Conservation (phyloP, 1,140 invertebrate species). For the Cyrtorhinus lividipennis region DNA sequence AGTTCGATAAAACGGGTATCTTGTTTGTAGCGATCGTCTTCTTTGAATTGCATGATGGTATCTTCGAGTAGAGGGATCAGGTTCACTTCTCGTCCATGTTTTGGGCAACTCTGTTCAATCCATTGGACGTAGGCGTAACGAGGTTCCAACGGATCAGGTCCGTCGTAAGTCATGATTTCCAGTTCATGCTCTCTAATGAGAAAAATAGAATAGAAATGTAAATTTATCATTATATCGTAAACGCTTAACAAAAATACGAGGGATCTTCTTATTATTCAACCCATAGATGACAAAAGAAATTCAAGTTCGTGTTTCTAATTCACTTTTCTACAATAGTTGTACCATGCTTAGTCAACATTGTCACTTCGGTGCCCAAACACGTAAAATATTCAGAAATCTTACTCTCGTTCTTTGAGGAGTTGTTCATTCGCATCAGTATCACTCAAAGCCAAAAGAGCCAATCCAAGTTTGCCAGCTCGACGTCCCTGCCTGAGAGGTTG, state of each 20-base stretch:
- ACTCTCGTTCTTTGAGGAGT: constrained; percentile 41
- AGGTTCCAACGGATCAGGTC: constrained; percentile 68
- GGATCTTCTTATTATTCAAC: too few species aligned
- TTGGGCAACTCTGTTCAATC: constrained; percentile 80
- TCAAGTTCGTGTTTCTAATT: too few species aligned
- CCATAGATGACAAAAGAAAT: too few species aligned
- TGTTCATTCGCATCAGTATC: constrained; percentile 40
- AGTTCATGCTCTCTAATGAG: constrained; percentile 58
- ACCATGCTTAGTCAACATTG: too few species aligned
- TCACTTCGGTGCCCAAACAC: too few species aligned
- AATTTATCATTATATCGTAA: not conserved
- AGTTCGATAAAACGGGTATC: constrained; percentile 67
- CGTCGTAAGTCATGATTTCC: constrained; percentile 59
- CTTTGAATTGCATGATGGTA: constrained; percentile 64
- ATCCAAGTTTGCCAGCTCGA: constrained; percentile 53
- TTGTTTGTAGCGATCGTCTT: constrained; percentile 62
- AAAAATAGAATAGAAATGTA: too few species aligned
- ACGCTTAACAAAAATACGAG: constrained; percentile 14
- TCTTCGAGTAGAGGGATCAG: constrained; percentile 56
- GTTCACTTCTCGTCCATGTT: constrained; percentile 66
- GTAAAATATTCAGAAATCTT: too few species aligned
- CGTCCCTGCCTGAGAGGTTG: constrained; percentile 72
- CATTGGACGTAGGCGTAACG: constrained; percentile 79
- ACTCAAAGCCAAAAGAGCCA: constrained; percentile 56
- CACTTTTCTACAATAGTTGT: too few species aligned